Conservation (phyloP, 1,140 invertebrate species). For the Formica exsecta region DNA sequence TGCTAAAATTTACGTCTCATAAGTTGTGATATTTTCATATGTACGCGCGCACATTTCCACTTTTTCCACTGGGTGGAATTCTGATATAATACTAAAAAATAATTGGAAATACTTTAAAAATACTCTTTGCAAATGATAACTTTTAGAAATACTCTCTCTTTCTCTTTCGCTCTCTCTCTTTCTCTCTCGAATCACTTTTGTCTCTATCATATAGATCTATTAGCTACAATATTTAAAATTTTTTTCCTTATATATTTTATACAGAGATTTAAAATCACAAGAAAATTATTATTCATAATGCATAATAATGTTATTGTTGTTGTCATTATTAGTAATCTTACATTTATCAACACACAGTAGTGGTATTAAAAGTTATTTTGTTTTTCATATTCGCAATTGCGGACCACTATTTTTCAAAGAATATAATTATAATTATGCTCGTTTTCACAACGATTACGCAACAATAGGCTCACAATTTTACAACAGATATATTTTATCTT, state of each 20-base stretch:
- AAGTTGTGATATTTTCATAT: constrained; percentile 77
- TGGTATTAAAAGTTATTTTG: constrained; percentile 77
- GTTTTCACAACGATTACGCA: constrained; percentile 10
- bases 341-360: constrained; percentile 73
- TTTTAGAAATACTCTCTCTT: constrained; percentile 68
- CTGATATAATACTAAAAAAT: constrained; percentile 85
- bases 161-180: neutral
- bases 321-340: constrained; percentile 73
- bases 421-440: constrained; percentile 3
- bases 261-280: constrained; percentile 80
- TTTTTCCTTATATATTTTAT: constrained; percentile 73
- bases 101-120: constrained; percentile 86
- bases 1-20: constrained; percentile 78
- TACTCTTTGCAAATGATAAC: constrained; percentile 84
- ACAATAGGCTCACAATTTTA: neutral
- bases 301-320: constrained; percentile 70
- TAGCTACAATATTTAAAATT: constrained; percentile 72
- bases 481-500: constrained; percentile 25
- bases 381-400: constrained; percentile 22
- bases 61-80: constrained; percentile 66
- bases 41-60: constrained; percentile 50
- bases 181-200: constrained; percentile 41
- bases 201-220: constrained; percentile 71
- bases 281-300: constrained; percentile 73
- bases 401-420: constrained; percentile 28